Evolutionary conservation across 2,797 vertebrate genomes (phyloP), one percentile per base, ranked within the genome.

Genomic region (Martes flavigula): DNA sequence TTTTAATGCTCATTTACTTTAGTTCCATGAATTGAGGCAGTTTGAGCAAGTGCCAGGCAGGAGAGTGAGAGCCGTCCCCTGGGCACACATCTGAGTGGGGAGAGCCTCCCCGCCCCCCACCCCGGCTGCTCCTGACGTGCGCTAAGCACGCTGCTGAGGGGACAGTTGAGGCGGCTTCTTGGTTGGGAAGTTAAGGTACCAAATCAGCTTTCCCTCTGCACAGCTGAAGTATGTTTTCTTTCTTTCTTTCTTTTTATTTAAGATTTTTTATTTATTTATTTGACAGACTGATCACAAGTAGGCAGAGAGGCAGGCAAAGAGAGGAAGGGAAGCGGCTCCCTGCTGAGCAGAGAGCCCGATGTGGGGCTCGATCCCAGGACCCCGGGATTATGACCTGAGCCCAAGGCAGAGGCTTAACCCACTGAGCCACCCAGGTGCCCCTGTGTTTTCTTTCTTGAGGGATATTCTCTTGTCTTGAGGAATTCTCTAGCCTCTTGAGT

Each of bases 1-100:
- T 91, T 96, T 81, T 85, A 68, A 51, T 83, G 38, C 35, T 81
- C n/a, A 58, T 84, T 96, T 94, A 66, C 54, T 95, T 97, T 60
- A 70, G 35, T 88, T 72, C n/a, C 32, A n/a, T 84, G 90, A 95
- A 30, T 40, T 68, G 68, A 81, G 40, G 32, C 54, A 40, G 51
- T 90, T 62, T 2, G n/a, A 78, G 25, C 32, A 73, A 86, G 73
- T 58, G n/a, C 86, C 14, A 38, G 68, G 32, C 70, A 86, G n/a
- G 70, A 87, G 78, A 84, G 35, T 14, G 38, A 43, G 64, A 68
- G 35, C 72, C 23, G 3, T 79, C 18, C 75, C 73, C 54, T 43
- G 46, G 18, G 62, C 30, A 27, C 12, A 1, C 58, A 3, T 9
- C 9, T n/a, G 70, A 5, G 30, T 38, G 14, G 32, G 30, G 25